These are phyloP conservation scores for Caranx melampygus DNA, from an alignment of 2,113 vertebrate genomes.

Conservation along the genomic window DNA sequence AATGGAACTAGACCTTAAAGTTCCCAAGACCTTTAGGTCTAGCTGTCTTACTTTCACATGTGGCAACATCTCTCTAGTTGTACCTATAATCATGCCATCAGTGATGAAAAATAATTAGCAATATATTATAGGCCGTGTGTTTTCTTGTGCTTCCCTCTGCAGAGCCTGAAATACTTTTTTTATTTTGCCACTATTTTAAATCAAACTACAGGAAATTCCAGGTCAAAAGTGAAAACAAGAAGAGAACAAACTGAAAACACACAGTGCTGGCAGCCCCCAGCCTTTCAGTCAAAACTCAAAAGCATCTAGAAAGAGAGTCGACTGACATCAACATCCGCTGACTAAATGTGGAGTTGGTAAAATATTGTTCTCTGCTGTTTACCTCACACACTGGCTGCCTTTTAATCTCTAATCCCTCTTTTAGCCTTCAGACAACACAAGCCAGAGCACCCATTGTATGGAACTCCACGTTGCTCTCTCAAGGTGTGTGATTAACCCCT, in stretches of 20 bases:
- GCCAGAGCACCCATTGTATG: slow-evolving; percentile 78
- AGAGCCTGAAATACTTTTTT: background rate
- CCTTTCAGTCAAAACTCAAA: slow-evolving; percentile 39
- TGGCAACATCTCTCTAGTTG: background rate
- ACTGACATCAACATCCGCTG: slow-evolving; percentile 75
- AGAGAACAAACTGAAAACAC: slow-evolving; percentile 20
- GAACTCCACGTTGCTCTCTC: slow-evolving; percentile 61
- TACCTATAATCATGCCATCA: background rate
- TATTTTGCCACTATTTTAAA: slow-evolving; percentile 5
- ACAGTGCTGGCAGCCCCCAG: slow-evolving; percentile 14
- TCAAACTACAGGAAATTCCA: background rate
- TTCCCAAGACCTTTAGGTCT: background rate
- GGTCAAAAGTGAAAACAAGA: slow-evolving; percentile 32
- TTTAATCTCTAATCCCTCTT: slow-evolving; percentile 85
- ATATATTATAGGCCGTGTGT: no score
- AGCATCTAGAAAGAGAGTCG: slow-evolving; percentile 34
- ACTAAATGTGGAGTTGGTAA: slow-evolving; percentile 73
- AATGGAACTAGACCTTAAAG: background rate
- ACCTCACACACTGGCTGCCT: slow-evolving; percentile 72
- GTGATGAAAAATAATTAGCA: background rate
- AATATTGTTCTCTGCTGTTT: slow-evolving; percentile 80
- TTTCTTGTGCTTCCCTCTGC: background rate
- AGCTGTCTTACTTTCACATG: background rate
- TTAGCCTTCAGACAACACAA: slow-evolving; percentile 77
- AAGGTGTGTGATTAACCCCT: slow-evolving; percentile 84